Evolutionary conservation across 64 coral and sea anemone genomes (phyloP), one percentile per base, ranked within the genome.

Genomic region (Montipora sp.): DNA sequence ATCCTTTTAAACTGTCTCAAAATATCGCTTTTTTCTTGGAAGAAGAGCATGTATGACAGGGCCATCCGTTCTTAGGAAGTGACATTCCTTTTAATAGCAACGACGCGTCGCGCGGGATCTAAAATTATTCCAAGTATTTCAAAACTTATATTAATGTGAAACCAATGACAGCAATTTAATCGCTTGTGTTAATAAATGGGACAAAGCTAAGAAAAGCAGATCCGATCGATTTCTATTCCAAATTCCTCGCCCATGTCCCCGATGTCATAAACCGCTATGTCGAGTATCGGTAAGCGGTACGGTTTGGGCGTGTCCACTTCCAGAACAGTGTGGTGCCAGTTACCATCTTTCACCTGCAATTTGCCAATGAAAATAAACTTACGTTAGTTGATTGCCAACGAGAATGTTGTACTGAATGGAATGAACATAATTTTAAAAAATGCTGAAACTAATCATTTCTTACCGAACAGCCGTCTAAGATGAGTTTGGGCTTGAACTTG

Each of bases 401-500:
- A 57, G 53, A 11, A 8, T 57, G 11, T 1, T 57, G 53, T 6
- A 8, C 53, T 6, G 53, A 57, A 57, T 57, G 53, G 11, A 6
- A 8, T 8, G 53, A 57, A 0, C 11, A 57, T 6, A 57, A 57
- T 8, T 8, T 8, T 8, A 57, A 57, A 57, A 57, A 57, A 57
- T 36, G 36, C 36, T 2, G 36, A 36, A 36, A 11, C 0, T 57
- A 57, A 4, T 20, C 49, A 53, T 36, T 59, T 13, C 92, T 80
- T 88, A 96, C 95, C 86, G 83, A 83, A 61, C 95, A 96, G 44
- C 90, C 95, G 77, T 96, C 95, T 68, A 51, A 65, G 65, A 96
- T 80, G 67, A 96, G 86, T 78, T 77, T 93, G 53, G 95, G 95
- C 69, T 94, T 96, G 59, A 96, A 96, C 68, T 96, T 96, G 75